These are phyloP conservation scores for Cyanocitta stelleri DNA, from an alignment of 2,113 vertebrate genomes.

Conservation along the genomic window DNA sequence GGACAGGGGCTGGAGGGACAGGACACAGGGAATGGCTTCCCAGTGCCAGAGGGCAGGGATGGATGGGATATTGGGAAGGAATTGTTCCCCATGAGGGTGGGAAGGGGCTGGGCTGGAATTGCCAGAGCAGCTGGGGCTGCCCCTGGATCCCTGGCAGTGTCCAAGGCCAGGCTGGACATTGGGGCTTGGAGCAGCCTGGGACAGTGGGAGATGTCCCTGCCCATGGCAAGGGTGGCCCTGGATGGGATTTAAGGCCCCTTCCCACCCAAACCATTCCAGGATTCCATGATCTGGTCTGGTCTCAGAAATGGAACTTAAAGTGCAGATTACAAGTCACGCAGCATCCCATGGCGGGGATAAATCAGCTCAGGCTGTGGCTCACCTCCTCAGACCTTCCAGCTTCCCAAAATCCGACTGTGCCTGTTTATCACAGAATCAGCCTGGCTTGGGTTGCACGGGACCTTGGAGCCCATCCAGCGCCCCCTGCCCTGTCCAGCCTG, in stretches of 20 bases:
- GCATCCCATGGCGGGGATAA: not conserved
- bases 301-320: not conserved
- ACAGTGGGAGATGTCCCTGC: not conserved
- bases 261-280: not conserved
- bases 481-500: not conserved
- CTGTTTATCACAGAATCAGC: fast-evolving
- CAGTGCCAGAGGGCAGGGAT: not conserved
- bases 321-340: not conserved
- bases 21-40: not conserved
- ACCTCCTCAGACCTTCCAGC: not conserved
- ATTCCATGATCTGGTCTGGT: not conserved
- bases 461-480: not conserved
- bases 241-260: fast-evolving
- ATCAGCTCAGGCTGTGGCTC: not conserved
- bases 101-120: not conserved
- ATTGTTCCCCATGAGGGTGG: fast-evolving
- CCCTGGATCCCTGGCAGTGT: not conserved
- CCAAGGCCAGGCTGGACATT: not conserved
- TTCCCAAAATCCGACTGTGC: fast-evolving
- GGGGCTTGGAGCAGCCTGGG: fast-evolving
- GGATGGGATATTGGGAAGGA: not conserved
- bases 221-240: fast-evolving
- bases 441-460: not conserved
- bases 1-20: not conserved
- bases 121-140: not conserved